Evolutionary conservation across 1,140 invertebrate species (phyloP).

Genomic region (Drosophila navojoa): DNA sequence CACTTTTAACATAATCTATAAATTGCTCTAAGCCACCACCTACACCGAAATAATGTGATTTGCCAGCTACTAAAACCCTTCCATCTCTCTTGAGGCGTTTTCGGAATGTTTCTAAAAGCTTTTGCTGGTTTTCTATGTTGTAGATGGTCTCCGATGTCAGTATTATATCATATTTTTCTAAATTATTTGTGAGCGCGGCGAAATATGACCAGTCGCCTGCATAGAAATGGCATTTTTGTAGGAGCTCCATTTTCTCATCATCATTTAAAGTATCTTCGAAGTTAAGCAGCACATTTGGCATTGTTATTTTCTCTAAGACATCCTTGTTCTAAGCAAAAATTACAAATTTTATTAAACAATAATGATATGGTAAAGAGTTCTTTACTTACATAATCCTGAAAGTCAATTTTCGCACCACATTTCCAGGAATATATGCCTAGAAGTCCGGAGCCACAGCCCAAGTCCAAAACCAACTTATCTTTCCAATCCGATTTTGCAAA

Average conservation of each 20-base stretch:
- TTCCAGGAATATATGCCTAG: constrained; percentile 90
- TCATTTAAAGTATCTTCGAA: constrained; percentile 84
- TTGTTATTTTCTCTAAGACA: constrained; percentile 85
- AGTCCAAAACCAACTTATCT: constrained; percentile 88
- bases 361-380: neutral
- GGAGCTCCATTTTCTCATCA: constrained; percentile 77
- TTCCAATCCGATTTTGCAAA: constrained; percentile 40
- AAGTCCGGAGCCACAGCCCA: constrained; percentile 94
- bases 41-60: constrained; percentile 95
- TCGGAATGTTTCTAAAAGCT: constrained; percentile 89
- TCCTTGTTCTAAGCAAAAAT: constrained; percentile 65
- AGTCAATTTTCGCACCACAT: constrained; percentile 89
- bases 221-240: constrained; percentile 87
- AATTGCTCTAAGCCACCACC: constrained; percentile 92
- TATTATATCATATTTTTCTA: constrained; percentile 91
- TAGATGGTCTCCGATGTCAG: constrained; percentile 96
- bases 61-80: constrained; percentile 90
- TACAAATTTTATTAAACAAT: constrained; percentile 13
- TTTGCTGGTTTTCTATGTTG: constrained; percentile 91
- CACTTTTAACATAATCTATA: constrained; percentile 86
- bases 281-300: constrained; percentile 92
- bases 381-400: constrained; percentile 94
- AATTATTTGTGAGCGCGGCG: constrained; percentile 83
- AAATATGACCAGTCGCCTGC: constrained; percentile 92
- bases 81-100: constrained; percentile 88